A percentile compares a stretch with the other conserved stretches of the same genome.
Conservation (phyloP, 1,140 invertebrate species). For the Manduca sexta region DNA sequence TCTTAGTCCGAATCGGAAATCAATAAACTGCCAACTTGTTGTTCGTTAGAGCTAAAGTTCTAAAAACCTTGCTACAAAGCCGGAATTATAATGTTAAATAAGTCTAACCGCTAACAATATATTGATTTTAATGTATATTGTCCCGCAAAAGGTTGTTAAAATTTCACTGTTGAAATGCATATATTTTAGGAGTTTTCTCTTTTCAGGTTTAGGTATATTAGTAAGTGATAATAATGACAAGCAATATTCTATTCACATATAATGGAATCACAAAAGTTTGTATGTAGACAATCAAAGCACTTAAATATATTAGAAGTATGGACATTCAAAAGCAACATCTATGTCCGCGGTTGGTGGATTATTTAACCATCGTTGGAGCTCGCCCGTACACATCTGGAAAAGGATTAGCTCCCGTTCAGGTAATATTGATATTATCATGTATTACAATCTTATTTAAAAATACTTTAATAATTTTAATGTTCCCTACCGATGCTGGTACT, state of each 20-base stretch:
- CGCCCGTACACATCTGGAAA: conserved; percentile 80
- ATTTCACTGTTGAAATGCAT: background rate
- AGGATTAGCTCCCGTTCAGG: conserved; percentile 82
- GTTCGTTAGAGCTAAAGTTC: background rate
- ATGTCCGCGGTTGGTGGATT: conserved; percentile 92
- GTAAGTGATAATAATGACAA: conserved; percentile 64
- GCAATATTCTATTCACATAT: conserved; percentile 62
- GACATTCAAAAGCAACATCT: conserved; percentile 86
- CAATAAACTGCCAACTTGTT: conserved; percentile 11
- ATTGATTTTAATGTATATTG: background rate
- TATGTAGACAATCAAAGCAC: conserved; percentile 24
- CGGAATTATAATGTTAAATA: too few relatives aligned
- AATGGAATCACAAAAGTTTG: conserved; percentile 41
- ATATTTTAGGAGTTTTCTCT: conserved; percentile 10
- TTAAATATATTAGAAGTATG: conserved; percentile 53
- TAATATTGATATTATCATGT: conserved; percentile 38
- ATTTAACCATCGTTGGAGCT: conserved; percentile 96
- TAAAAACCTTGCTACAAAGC: too few relatives aligned
- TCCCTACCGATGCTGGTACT: too few relatives aligned
- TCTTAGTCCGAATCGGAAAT: conserved; percentile 11
- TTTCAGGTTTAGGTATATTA: conserved; percentile 46
- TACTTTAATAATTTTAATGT: too few relatives aligned
- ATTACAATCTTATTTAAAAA: too few relatives aligned
- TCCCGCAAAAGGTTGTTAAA: too few relatives aligned
- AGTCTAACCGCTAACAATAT: too few relatives aligned